These are phyloP conservation scores for Ennomos quercinarius DNA, from an alignment of 2,888 invertebrate species.

Conservation along the genomic window DNA sequence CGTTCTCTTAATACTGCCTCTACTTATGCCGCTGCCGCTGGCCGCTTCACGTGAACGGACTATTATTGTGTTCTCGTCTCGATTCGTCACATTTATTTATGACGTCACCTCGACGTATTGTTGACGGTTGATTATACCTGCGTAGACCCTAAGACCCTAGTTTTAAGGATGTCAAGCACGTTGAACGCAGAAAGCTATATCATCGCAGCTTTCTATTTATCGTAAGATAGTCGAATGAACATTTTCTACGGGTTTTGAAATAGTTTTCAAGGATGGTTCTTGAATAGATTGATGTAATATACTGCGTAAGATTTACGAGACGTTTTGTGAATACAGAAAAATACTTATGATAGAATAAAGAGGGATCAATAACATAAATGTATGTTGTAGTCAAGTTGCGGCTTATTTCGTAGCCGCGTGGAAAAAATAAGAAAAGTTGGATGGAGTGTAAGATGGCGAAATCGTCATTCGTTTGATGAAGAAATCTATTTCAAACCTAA, in stretches of 20 bases:
- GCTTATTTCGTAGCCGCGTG: slow-evolving; percentile 14
- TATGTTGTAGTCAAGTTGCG: slow-evolving; percentile 41
- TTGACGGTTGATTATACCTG: slow-evolving; percentile 63
- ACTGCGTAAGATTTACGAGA: slow-evolving; percentile 55
- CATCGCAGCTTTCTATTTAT: slow-evolving; percentile 60
- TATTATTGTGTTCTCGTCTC: slow-evolving; percentile 59
- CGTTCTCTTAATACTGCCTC: slow-evolving; percentile 88
- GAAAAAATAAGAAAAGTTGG: slow-evolving; percentile 14
- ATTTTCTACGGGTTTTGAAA: slow-evolving; percentile 79
- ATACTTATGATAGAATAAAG: slow-evolving; percentile 72
- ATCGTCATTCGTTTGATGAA: slow-evolving; percentile 37
- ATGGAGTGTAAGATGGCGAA: slow-evolving; percentile 23
- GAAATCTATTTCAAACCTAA: slow-evolving; percentile 81
- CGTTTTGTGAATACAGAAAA: slow-evolving; percentile 61
- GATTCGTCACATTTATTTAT: slow-evolving; percentile 60
- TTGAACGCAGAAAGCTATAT: slow-evolving; percentile 53
- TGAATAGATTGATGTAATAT: slow-evolving; percentile 56
- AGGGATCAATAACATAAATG: slow-evolving; percentile 75
- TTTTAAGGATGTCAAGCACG: slow-evolving; percentile 48
- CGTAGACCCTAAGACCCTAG: slow-evolving; percentile 62
- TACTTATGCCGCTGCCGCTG: slow-evolving; percentile 52
- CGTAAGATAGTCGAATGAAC: slow-evolving; percentile 53
- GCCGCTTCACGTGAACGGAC: slow-evolving; percentile 66
- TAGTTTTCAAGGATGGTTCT: slow-evolving; percentile 66
- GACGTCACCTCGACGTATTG: slow-evolving; percentile 60